phyloP scores from a whole-genome alignment of 2,888 invertebrate genomes.

The Thysanoteuthis rhombus region DNA sequence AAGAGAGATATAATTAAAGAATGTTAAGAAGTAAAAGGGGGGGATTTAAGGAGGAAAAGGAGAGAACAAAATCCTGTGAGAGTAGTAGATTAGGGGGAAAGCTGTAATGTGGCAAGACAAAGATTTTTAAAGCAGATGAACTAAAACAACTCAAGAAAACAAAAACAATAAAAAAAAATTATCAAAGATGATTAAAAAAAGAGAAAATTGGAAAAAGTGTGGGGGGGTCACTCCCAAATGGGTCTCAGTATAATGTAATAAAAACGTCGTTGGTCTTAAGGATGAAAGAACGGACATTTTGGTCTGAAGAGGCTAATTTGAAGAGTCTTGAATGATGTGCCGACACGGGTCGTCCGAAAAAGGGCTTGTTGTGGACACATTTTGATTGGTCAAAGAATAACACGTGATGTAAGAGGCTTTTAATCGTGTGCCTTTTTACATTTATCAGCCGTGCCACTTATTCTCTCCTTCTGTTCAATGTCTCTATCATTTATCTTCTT shows the following conservation, averaged over 20 bases:
- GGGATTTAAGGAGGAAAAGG: neutral
- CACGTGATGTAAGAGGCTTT: neutral
- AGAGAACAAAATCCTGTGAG: neutral
- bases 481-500: neutral
- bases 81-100: neutral
- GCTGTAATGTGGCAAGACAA: neutral
- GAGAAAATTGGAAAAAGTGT: neutral
- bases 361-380: neutral
- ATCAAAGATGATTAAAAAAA: neutral
- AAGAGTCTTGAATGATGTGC: neutral
- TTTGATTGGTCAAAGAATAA: neutral
- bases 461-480: neutral
- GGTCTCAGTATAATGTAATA: neutral
- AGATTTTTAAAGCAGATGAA: neutral
- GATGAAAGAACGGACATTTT: neutral
- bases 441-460: neutral
- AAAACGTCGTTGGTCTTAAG: neutral
- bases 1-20: neutral
- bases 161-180: neutral
- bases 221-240: neutral
- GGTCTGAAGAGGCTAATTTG: neutral
- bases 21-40: neutral
- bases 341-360: neutral
- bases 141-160: neutral
- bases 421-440: neutral